Evolutionary conservation across 2,888 invertebrate genomes (phyloP).

Genomic region (Bugulina stolonifera): DNA sequence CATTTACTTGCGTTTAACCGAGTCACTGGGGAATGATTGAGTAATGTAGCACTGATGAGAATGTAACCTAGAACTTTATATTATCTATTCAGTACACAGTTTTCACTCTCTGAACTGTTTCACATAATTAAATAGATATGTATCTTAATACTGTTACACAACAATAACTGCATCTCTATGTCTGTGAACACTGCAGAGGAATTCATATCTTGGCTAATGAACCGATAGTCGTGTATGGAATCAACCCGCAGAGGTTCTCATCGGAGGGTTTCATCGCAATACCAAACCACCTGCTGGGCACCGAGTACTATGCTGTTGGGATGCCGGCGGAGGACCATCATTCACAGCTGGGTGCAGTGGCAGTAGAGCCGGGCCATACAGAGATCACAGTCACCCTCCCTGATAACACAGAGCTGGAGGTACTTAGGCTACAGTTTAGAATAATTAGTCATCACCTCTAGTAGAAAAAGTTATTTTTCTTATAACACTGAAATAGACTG

Average conservation of each 20-base stretch:
- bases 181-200: conserved; percentile 11
- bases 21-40: too few species aligned
- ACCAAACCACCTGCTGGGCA: conserved; percentile 19
- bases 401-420: neutral
- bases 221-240: conserved; percentile 6
- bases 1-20: too few species aligned
- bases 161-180: neutral
- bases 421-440: too few species aligned
- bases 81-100: too few species aligned
- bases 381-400: conserved; percentile 16
- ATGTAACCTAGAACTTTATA: too few species aligned
- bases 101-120: too few species aligned
- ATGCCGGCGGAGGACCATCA: conserved; percentile 21
- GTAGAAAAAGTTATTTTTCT: too few species aligned
- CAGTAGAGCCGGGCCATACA: neutral
- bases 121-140: too few species aligned
- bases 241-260: conserved; percentile 17
- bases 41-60: too few species aligned
- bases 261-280: conserved; percentile 20
- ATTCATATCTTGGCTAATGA: neutral
- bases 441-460: too few species aligned
- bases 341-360: conserved; percentile 12
- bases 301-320: conserved; percentile 20
- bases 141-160: too few species aligned
- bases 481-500: too few species aligned